phyloP scores from a whole-genome alignment of 2,888 invertebrate genomes.

The Proisotoma minuta region DNA sequence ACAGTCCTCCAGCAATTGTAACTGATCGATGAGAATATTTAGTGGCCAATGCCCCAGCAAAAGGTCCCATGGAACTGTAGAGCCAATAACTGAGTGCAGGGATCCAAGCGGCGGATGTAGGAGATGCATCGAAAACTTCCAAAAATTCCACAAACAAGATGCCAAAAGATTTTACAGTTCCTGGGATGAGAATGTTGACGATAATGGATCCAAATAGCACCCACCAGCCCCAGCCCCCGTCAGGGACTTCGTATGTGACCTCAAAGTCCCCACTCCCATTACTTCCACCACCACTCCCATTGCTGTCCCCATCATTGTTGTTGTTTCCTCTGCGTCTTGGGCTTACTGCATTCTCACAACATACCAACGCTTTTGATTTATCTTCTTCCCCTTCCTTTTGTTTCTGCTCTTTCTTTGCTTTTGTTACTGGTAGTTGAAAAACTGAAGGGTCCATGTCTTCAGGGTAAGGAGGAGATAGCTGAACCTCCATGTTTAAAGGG shows the following conservation, averaged over 20 bases:
- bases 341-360: too few relatives aligned
- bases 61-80: constrained; percentile 82
- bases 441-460: too few relatives aligned
- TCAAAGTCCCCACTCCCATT: constrained; percentile 14
- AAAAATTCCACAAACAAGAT: constrained; percentile 77
- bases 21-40: constrained; percentile 79
- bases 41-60: constrained; percentile 77
- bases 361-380: too few relatives aligned
- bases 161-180: constrained; percentile 82
- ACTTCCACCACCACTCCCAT: too few relatives aligned
- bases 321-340: too few relatives aligned
- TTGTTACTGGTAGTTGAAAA: too few relatives aligned
- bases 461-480: background rate
- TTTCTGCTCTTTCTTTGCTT: too few relatives aligned
- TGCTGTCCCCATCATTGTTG: too few relatives aligned
- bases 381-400: too few relatives aligned
- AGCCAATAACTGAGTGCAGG: constrained; percentile 83
- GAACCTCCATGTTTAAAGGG: background rate
- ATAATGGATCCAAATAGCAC: constrained; percentile 72
- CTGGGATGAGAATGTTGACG: constrained; percentile 79
- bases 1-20: constrained; percentile 73
- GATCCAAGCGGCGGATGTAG: constrained; percentile 66
- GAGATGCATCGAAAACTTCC: constrained; percentile 69
- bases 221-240: constrained; percentile 82
- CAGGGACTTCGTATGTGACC: constrained; percentile 65